phyloP scores from a whole-genome alignment of 2,888 invertebrate species.

The Cyrtodaria siliqua region DNA sequence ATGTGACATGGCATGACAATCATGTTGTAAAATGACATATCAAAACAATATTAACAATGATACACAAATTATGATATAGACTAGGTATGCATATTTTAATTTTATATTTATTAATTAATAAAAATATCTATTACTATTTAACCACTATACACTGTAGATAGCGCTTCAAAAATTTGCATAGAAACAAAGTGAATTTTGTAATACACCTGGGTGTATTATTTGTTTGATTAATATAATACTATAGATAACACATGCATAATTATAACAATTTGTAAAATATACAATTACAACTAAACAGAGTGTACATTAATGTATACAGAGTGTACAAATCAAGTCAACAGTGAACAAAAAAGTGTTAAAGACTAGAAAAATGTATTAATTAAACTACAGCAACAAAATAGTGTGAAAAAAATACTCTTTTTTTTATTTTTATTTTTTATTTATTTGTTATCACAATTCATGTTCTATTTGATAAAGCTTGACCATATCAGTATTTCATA shows the following conservation, averaged over 20 bases:
- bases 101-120: conserved; percentile 1
- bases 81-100: neutral
- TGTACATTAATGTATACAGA: too few relatives aligned
- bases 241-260: neutral
- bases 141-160: conserved; percentile 33
- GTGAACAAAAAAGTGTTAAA: too few relatives aligned
- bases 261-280: neutral
- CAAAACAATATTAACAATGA: neutral
- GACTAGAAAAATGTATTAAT: too few relatives aligned
- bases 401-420: too few relatives aligned
- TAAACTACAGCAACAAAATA: too few relatives aligned
- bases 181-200: conserved; percentile 59
- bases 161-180: conserved; percentile 59
- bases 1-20: neutral
- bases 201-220: conserved; percentile 19
- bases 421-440: too few relatives aligned
- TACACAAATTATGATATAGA: neutral
- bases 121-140: conserved; percentile 25
- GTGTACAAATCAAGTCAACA: too few relatives aligned
- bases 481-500: too few relatives aligned
- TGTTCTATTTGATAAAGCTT: too few relatives aligned
- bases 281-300: neutral
- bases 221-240: neutral
- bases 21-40: too few relatives aligned
- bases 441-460: too few relatives aligned